A percentile compares a stretch with the other conserved stretches of the same genome.
phyloP scores from a whole-genome alignment of 1,140 invertebrate genomes.

The Psilanteris sp. region DNA sequence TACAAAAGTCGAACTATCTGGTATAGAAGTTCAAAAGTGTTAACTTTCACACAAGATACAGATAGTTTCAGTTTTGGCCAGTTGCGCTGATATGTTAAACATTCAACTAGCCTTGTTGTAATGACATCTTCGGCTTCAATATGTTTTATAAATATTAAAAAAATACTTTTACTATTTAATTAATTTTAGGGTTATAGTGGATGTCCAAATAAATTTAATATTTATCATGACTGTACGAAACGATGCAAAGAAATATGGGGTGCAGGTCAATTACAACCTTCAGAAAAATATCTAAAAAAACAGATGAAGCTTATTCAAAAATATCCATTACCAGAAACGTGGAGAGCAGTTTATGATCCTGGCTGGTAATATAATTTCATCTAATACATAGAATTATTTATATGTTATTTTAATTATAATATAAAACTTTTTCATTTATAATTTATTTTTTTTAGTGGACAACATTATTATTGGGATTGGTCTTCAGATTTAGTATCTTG shows the following conservation, averaged over 20 bases:
- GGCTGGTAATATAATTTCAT: conserved; percentile 83
- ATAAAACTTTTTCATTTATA: not conserved
- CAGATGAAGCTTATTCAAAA: conserved; percentile 89
- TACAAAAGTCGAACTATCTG: no score
- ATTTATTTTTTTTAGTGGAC: conserved; percentile 80
- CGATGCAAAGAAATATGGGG: conserved; percentile 95
- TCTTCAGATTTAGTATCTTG: conserved; percentile 95
- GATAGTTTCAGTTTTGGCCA: no score
- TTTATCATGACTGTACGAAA: conserved; percentile 94
- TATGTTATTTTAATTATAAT: no score
- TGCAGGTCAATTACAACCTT: conserved; percentile 85
- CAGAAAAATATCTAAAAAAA: conserved; percentile 86
- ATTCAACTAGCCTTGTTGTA: no score
- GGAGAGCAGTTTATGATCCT: conserved; percentile 96
- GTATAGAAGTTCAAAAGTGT: no score
- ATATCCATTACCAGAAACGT: conserved; percentile 94
- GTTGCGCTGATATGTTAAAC: no score
- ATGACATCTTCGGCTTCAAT: no score
- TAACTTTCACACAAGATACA: no score
- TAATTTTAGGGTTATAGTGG: conserved; percentile 83
- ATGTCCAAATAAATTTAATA: conserved; percentile 98
- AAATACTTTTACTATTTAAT: no score
- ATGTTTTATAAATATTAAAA: no score
- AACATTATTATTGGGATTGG: conserved; percentile 97
- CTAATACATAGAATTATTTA: no score